Percentiles rank a stretch among this genome's conserved stretches.
These are phyloP conservation scores for Anthrax anthrax DNA, from an alignment of 2,888 invertebrate species.

Conservation along the genomic window DNA sequence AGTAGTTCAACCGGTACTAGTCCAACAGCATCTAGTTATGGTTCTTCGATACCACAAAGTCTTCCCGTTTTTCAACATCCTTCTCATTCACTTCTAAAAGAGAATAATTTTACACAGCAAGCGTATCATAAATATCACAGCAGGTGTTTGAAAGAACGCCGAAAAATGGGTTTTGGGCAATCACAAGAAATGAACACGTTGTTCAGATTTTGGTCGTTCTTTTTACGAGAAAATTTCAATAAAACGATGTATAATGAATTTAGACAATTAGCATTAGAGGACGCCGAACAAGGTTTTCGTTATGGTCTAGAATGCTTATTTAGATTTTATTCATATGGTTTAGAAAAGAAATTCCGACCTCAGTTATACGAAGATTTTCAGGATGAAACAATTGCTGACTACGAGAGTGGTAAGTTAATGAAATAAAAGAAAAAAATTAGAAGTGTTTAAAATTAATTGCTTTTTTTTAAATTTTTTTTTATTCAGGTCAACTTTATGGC, in stretches of 20 bases:
- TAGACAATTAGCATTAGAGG: conserved; percentile 76
- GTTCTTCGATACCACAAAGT: conserved; percentile 65
- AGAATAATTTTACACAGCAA: conserved; percentile 96
- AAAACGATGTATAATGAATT: conserved; percentile 97
- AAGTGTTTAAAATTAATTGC: not conserved
- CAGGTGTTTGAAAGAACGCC: conserved; percentile 79
- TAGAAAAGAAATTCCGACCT: conserved; percentile 91
- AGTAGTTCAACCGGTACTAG: conserved; percentile 72
- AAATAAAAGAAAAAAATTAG: not conserved
- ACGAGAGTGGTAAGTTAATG: conserved; percentile 55
- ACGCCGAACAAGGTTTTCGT: conserved; percentile 79
- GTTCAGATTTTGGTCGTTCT: conserved; percentile 99
- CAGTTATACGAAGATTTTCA: conserved; percentile 94
- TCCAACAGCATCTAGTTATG: conserved; percentile 57
- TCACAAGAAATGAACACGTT: conserved; percentile 99
- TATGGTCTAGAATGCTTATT: conserved; percentile 78
- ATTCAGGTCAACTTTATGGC: conserved; percentile 84
- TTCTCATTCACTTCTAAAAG: conserved; percentile 82
- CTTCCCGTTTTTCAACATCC: conserved; percentile 92
- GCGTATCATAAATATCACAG: conserved; percentile 94
- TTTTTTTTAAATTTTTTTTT: conserved; percentile 3
- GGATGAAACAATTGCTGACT: conserved; percentile 77
- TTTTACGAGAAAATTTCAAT: conserved; percentile 95
- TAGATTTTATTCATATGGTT: conserved; percentile 94
- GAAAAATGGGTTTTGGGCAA: conserved; percentile 82